A percentile compares a stretch with the other conserved stretches of the same genome.
Conservation (phyloP, 2,113 vertebrate genomes). For the Sylvilagus bachmani region DNA sequence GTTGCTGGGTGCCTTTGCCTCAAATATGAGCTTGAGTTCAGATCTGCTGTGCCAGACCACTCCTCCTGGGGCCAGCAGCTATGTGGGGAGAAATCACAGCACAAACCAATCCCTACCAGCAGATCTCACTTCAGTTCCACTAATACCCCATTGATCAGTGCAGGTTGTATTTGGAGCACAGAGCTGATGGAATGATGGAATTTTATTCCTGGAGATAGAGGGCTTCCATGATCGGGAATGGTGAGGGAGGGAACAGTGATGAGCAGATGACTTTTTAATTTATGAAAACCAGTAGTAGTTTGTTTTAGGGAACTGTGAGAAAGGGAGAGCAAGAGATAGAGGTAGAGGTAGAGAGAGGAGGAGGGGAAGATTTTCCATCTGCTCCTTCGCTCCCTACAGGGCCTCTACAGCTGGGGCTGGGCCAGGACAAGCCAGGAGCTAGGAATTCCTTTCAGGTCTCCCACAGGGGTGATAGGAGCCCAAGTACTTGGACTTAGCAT, state of each 20-base stretch:
- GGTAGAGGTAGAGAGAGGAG: too few relatives aligned
- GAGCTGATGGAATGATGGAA: too few relatives aligned
- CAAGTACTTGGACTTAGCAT: too few relatives aligned
- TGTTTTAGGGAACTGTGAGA: not conserved
- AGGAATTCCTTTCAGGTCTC: too few relatives aligned
- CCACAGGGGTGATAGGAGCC: too few relatives aligned
- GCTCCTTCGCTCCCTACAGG: too few relatives aligned
- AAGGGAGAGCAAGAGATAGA: too few relatives aligned
- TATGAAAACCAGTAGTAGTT: not conserved
- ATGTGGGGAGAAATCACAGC: not conserved
- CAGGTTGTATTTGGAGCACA: not conserved
- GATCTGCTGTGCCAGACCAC: not conserved
- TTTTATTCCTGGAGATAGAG: not conserved
- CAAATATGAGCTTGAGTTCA: not conserved
- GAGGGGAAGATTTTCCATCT: too few relatives aligned
- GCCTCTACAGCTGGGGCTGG: too few relatives aligned
- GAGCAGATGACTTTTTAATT: not conserved
- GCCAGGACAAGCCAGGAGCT: too few relatives aligned
- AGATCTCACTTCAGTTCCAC: not conserved
- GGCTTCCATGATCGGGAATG: too few relatives aligned
- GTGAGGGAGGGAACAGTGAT: too few relatives aligned
- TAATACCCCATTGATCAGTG: not conserved
- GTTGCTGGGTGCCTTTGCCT: not conserved
- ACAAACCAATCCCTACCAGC: not conserved
- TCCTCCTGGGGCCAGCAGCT: not conserved